Evolutionary conservation across 1,140 invertebrate genomes (phyloP).

Genomic region (Saxidomus purpurata): DNA sequence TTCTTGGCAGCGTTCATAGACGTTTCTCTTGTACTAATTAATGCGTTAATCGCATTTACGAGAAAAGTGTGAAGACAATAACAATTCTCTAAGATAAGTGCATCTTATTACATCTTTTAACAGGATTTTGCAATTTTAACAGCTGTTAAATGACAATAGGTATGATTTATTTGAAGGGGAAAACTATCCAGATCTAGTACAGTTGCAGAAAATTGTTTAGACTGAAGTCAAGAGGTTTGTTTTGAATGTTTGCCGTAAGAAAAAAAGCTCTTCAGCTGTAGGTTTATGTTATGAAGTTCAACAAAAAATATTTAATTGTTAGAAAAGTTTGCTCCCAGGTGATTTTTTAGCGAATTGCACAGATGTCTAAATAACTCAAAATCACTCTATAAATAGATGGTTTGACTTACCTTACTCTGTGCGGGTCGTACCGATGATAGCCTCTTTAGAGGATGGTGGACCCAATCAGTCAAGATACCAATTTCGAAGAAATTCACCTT

Average conservation of each 20-base stretch:
- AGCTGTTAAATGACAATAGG: conserved; percentile 13
- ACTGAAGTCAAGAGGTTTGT: not conserved
- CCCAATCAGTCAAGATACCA: too few species aligned
- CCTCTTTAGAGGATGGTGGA: too few species aligned
- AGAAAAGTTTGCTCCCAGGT: too few species aligned
- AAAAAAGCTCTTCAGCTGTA: too few species aligned
- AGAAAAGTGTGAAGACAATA: conserved; percentile 11
- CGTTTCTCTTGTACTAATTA: conserved; percentile 12
- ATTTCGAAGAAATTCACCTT: too few species aligned
- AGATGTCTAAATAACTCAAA: too few species aligned
- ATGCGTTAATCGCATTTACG: conserved; percentile 40
- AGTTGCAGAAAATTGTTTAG: conserved; percentile 14
- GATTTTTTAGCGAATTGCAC: too few species aligned
- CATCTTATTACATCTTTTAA: not conserved
- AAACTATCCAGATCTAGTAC: not conserved
- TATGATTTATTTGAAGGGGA: conserved; percentile 25
- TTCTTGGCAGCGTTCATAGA: conserved; percentile 22
- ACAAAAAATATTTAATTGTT: too few species aligned
- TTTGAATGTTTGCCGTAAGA: not conserved
- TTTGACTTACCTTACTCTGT: too few species aligned
- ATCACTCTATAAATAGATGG: too few species aligned
- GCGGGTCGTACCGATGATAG: too few species aligned
- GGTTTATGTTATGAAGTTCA: too few species aligned
- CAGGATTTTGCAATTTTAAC: not conserved
- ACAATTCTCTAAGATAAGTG: conserved; percentile 10